Percentiles rank a stretch among this genome's conserved stretches.
These are phyloP conservation scores for Eunapius fragilis DNA, from an alignment of 37 sponge, comb jelly and placozoan genomes.

Conservation along the genomic window DNA sequence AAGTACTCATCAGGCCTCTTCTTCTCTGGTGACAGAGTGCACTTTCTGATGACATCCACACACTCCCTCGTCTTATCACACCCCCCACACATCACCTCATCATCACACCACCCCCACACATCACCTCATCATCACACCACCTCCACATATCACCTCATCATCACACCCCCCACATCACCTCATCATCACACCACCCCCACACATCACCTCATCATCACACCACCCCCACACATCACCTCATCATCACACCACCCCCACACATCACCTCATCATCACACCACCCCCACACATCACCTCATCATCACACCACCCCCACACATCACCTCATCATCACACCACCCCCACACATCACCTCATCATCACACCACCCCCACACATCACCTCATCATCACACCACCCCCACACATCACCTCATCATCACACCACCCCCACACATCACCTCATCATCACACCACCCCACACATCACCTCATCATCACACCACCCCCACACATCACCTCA, in stretches of 20 bases:
- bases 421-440: too few relatives aligned
- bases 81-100: not conserved
- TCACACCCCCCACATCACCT: too few relatives aligned
- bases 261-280: not conserved
- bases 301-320: slow-evolving; percentile 1
- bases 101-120: not conserved
- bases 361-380: not conserved
- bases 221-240: not conserved
- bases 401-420: too few relatives aligned
- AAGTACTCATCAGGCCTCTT: slow-evolving; percentile 79
- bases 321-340: not conserved
- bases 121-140: not conserved
- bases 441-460: not conserved
- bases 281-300: not conserved
- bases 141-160: not conserved
- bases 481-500: too few relatives aligned
- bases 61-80: not conserved
- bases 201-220: not conserved
- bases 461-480: not conserved
- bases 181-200: not conserved
- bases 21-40: slow-evolving; percentile 40
- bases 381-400: not conserved
- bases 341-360: not conserved
- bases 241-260: slow-evolving; percentile 3
- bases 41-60: not conserved